These are phyloP conservation scores for Athene cunicularia DNA, from an alignment of 2,113 vertebrate genomes.

Conservation along the genomic window DNA sequence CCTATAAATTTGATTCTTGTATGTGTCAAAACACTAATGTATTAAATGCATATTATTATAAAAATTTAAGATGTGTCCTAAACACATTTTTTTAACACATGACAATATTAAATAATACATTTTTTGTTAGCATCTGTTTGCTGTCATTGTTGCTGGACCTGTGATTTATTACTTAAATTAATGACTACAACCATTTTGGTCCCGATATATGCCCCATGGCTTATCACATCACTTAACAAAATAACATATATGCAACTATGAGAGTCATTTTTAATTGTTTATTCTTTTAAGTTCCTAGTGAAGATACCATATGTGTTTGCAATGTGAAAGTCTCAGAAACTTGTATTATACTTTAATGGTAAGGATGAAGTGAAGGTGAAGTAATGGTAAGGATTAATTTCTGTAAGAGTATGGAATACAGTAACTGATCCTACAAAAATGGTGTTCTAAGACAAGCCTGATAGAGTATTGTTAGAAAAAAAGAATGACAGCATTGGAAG, in stretches of 20 bases:
- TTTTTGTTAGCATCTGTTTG: slow-evolving; percentile 85
- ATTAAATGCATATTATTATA: slow-evolving; percentile 82
- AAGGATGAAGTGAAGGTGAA: slow-evolving; percentile 24
- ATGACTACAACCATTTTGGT: slow-evolving; percentile 78
- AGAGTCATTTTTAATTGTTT: slow-evolving; percentile 74
- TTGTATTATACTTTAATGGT: slow-evolving; percentile 42
- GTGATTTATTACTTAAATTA: slow-evolving; percentile 82
- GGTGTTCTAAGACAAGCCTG: not conserved
- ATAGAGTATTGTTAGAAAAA: not conserved
- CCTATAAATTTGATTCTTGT: slow-evolving; percentile 76
- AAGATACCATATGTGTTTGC: slow-evolving; percentile 40
- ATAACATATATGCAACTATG: slow-evolving; percentile 62
- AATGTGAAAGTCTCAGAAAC: slow-evolving; percentile 50
- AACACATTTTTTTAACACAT: slow-evolving; percentile 78
- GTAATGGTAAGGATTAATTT: slow-evolving; percentile 25
- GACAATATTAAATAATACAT: slow-evolving; percentile 80
- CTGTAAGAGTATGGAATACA: not conserved
- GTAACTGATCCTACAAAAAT: not conserved
- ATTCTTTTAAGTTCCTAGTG: slow-evolving; percentile 60
- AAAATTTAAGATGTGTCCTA: slow-evolving; percentile 80
- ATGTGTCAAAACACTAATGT: slow-evolving; percentile 76
- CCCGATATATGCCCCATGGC: slow-evolving; percentile 75
- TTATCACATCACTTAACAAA: slow-evolving; percentile 77
- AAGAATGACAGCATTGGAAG: not conserved
- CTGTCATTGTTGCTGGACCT: slow-evolving; percentile 76